phyloP scores from a whole-genome alignment of 2,113 vertebrate genomes.

The Anolis sagrei region DNA sequence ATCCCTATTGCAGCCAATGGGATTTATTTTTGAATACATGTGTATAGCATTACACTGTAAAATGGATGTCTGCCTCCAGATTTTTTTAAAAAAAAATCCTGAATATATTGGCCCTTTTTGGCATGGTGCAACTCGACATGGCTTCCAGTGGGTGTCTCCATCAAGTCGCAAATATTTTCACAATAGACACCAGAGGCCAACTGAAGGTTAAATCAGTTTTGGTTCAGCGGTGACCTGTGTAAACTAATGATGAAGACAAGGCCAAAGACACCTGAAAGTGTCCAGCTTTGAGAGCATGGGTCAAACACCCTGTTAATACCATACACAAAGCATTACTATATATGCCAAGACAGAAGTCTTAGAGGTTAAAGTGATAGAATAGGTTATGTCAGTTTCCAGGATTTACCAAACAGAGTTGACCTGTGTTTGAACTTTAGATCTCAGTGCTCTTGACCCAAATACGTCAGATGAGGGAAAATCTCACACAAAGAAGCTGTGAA shows the following conservation, averaged over 20 bases:
- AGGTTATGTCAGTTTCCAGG: slow-evolving; percentile 34
- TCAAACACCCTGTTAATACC: slow-evolving; percentile 36
- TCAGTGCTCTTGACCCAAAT: slow-evolving; percentile 68
- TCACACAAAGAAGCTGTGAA: slow-evolving; percentile 58
- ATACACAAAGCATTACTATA: slow-evolving; percentile 7
- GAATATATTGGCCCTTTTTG: background rate
- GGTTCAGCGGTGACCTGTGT: slow-evolving; percentile 14
- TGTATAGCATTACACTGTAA: background rate
- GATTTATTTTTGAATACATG: background rate
- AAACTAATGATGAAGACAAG: slow-evolving; percentile 27
- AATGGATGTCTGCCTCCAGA: background rate
- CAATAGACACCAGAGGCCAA: background rate
- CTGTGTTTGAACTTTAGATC: slow-evolving; percentile 57
- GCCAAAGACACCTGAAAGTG: slow-evolving; percentile 29
- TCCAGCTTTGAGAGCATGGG: slow-evolving; percentile 13
- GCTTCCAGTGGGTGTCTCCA: background rate
- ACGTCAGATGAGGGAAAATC: slow-evolving; percentile 62
- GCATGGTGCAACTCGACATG: background rate
- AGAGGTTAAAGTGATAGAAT: slow-evolving; percentile 50
- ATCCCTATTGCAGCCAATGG: background rate
- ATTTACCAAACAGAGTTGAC: slow-evolving; percentile 59
- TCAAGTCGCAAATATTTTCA: background rate
- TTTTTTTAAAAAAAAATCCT: no score
- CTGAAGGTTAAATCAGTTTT: slow-evolving; percentile 20
- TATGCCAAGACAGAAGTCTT: background rate